Evolutionary conservation across 2,797 vertebrate species (phyloP), one percentile per base, ranked within the genome.

Genomic region (Sebastes vulpes): DNA sequence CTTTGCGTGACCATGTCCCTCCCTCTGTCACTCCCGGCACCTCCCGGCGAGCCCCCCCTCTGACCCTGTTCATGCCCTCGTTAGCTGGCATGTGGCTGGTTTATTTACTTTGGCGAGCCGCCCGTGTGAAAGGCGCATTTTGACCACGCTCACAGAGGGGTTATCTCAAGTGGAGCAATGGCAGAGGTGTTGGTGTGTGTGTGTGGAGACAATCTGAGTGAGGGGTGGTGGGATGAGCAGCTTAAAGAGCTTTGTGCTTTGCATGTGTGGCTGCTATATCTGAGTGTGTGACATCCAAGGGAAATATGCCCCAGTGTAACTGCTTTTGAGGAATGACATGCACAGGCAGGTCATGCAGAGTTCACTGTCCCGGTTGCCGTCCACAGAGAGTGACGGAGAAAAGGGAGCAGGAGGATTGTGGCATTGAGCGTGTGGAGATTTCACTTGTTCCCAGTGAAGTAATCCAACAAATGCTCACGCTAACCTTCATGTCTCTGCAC

Each of bases 1-100:
- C 92, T 94, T 95, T 96, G 95, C 95, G 94, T 96, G 96, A 96
- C 95, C 91, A 90, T 92, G 87, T 95, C 92, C 89, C 92, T 94
- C 94, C 92, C 89, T 89, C 94, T 93, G 93, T 94, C 94, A 94
- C 91, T 94, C 86, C 91, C 86, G 90, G 90, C 90, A 91, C 92
- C 93, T 90, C 90, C 90, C 76, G 57, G 85, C 72, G 65, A 86
- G 81, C 65, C 78, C 81, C 84, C 91, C 90, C 81, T 50, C 78
- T 76, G 91, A 95, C 93, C 92, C 81, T 68, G 67, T 93, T 92
- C 89, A 91, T 94, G 90, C 92, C 94, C 94, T 95, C 82, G 84
- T 95, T 95, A 94, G 88, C 90, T 89, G 87, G 91, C 83, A 91
- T 85, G 90, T 85, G 83, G 90, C 93, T 94, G 91, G 84, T 96